Percentiles rank a stretch among this genome's conserved stretches.
Evolutionary conservation across 2,113 vertebrate genomes (phyloP).

Genomic region (Pseudolaguvia tuberculata): DNA sequence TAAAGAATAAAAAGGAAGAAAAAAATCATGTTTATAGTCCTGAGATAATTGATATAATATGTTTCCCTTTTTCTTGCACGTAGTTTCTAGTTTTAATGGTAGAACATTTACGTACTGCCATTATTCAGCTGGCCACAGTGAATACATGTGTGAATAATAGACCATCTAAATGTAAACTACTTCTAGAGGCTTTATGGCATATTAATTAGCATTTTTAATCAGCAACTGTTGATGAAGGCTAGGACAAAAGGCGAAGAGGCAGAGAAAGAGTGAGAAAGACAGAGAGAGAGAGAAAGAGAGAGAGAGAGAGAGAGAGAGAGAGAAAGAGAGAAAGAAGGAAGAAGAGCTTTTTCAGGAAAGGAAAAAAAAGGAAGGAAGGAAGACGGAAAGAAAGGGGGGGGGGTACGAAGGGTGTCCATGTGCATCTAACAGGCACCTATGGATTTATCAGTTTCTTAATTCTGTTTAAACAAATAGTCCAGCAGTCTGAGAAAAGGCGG

Average conservation of each 20-base stretch:
- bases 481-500: slow-evolving; percentile 79
- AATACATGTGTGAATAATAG: slow-evolving; percentile 70
- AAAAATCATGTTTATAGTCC: slow-evolving; percentile 15
- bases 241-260: slow-evolving; percentile 68
- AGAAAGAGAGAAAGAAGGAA: slow-evolving; percentile 9
- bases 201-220: slow-evolving; percentile 92
- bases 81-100: slow-evolving; percentile 40
- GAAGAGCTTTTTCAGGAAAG: neutral
- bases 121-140: slow-evolving; percentile 33
- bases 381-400: neutral
- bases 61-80: slow-evolving; percentile 15
- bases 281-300: neutral
- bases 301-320: slow-evolving; percentile 1
- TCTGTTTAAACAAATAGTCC: slow-evolving; percentile 96
- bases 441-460: slow-evolving; percentile 94
- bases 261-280: slow-evolving; percentile 40
- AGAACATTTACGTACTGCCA: slow-evolving; percentile 34
- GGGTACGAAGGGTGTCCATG: neutral
- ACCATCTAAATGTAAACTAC: slow-evolving; percentile 73
- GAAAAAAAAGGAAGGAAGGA: neutral
- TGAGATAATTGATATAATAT: slow-evolving; percentile 29
- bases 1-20: neutral
- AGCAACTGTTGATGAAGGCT: slow-evolving; percentile 80
- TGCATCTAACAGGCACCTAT: slow-evolving; percentile 76
- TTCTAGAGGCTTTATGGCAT: slow-evolving; percentile 85